Percentiles rank a stretch among this genome's conserved stretches.
Conservation (phyloP, 1,140 invertebrate genomes). For the Lepeophtheirus salmonis region DNA sequence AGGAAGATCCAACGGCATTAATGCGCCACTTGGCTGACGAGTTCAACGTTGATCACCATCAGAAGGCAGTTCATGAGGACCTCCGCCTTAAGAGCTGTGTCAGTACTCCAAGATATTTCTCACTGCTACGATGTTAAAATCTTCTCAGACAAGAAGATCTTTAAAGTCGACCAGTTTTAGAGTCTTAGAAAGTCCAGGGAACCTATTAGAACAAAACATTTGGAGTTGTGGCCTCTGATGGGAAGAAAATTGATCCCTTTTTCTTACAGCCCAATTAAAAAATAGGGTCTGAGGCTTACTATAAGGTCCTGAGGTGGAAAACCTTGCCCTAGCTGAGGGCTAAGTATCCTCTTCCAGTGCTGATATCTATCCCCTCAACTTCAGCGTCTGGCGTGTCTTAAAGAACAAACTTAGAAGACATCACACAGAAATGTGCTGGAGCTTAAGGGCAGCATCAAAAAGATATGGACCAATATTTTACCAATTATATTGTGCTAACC, state of each 20-base stretch:
- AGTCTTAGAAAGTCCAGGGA: neutral
- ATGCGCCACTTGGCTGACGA: no score
- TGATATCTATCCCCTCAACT: neutral
- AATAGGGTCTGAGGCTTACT: neutral
- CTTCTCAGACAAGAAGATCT: neutral
- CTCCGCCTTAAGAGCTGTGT: neutral
- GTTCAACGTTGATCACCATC: no score
- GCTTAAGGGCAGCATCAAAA: no score
- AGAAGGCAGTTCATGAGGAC: no score
- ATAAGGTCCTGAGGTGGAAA: neutral
- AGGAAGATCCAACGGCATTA: no score
- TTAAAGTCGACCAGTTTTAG: neutral
- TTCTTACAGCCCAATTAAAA: neutral
- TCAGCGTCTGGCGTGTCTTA: neutral
- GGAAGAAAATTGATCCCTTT: neutral
- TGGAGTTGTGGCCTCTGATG: neutral
- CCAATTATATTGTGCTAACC: no score
- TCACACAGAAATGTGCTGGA: no score
- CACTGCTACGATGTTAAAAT: no score
- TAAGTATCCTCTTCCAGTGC: no score
- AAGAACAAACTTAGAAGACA: no score
- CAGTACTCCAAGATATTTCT: no score
- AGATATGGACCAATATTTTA: no score
- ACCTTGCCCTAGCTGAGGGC: neutral
- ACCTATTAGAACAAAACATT: neutral